Conservation (phyloP, 2,113 vertebrate species). For the Sminthopsis crassicaudata region DNA sequence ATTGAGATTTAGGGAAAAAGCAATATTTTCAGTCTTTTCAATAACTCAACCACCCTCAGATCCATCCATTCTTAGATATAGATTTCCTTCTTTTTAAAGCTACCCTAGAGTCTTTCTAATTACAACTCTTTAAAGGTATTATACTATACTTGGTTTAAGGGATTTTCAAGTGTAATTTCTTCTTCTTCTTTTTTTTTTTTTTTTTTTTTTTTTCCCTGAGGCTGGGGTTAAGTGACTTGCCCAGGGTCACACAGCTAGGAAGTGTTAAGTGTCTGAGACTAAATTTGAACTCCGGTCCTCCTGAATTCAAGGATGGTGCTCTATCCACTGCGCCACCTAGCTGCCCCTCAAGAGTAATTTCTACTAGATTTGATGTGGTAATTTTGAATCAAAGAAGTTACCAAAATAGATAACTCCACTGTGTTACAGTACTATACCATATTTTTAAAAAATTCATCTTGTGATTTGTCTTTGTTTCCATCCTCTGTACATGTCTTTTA, state of each 20-base stretch:
- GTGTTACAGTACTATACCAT: too few relatives aligned
- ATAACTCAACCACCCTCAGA: not conserved
- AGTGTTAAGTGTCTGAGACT: too few relatives aligned
- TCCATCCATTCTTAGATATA: not conserved
- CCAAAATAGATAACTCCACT: not conserved
- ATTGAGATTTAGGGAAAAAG: not conserved
- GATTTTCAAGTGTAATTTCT: not conserved
- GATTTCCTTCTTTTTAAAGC: not conserved
- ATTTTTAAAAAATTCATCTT: too few relatives aligned
- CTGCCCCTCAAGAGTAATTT: not conserved
- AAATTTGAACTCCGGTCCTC: too few relatives aligned
- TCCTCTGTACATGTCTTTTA: too few relatives aligned
- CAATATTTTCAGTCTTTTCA: not conserved
- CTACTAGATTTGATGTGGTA: not conserved
- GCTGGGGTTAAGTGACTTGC: too few relatives aligned
- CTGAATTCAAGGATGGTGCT: too few relatives aligned
- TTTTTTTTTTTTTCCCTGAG: too few relatives aligned
- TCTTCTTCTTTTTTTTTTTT: too few relatives aligned
- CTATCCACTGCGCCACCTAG: too few relatives aligned
- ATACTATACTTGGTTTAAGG: not conserved
- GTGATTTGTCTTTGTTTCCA: too few relatives aligned
- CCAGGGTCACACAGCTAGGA: too few relatives aligned
- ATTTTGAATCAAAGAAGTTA: not conserved
- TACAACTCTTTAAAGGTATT: not conserved
- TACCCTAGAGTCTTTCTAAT: not conserved